Percentiles rank a stretch among this genome's conserved stretches.
Conservation (phyloP, 2,797 vertebrate species). For the Thamnophis elegans region DNA sequence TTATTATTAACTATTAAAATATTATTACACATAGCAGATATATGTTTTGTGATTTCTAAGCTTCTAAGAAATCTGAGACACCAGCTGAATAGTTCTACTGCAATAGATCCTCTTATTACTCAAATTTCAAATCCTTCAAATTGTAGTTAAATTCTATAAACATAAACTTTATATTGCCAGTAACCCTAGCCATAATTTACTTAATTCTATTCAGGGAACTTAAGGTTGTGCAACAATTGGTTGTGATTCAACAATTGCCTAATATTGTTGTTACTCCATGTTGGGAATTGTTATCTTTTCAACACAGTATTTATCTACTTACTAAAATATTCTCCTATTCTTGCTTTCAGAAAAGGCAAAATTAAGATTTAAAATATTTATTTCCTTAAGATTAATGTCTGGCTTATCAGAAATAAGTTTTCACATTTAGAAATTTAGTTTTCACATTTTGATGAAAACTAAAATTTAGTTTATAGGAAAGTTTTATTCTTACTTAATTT, state of each 20-base stretch:
- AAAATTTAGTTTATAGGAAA: not conserved
- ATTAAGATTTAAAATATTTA: not conserved
- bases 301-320: not conserved
- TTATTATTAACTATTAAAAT: not conserved
- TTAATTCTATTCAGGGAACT: not conserved
- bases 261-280: not conserved
- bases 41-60: not conserved
- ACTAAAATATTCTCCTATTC: not conserved
- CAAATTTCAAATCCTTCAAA: not conserved
- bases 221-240: not conserved
- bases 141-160: not conserved
- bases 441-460: not conserved
- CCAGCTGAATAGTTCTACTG: not conserved
- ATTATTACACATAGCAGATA: not conserved
- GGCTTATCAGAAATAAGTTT: not conserved
- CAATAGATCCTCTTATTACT: not conserved
- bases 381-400: not conserved
- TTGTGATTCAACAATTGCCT: not conserved
- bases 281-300: not conserved
- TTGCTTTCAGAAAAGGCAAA: not conserved
- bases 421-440: too few relatives aligned
- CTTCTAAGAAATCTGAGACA: not conserved
- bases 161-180: not conserved
- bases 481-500: not conserved
- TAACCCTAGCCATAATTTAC: not conserved